These are phyloP conservation scores for Tipula vernalis DNA, from an alignment of 2,888 invertebrate species.

Conservation along the genomic window DNA sequence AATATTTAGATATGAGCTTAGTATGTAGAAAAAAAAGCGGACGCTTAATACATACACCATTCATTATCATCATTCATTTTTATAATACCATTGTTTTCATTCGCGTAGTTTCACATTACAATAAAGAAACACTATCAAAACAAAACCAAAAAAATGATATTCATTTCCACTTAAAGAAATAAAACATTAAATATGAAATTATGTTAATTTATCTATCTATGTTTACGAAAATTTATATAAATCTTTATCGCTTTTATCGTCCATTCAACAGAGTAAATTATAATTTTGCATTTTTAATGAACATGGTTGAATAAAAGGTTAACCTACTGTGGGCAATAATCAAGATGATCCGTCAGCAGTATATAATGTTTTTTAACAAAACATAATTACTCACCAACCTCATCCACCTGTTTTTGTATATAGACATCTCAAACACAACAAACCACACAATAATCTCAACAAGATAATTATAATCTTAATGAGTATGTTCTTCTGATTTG, in stretches of 20 bases:
- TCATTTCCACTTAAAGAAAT: not conserved
- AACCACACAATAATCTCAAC: not conserved
- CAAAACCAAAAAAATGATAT: not conserved
- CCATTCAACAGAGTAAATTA: not conserved
- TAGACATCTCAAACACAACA: not conserved
- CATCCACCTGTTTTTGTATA: not conserved
- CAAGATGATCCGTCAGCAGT: not conserved
- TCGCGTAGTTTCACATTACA: not conserved
- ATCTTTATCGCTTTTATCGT: not conserved
- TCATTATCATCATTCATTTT: not conserved
- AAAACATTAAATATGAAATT: not conserved
- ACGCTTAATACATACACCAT: not conserved
- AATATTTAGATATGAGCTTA: not conserved
- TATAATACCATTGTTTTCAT: not conserved
- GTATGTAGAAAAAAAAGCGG: not conserved
- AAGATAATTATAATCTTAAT: not conserved
- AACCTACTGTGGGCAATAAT: not conserved
- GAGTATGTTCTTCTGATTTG: not conserved
- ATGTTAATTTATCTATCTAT: not conserved
- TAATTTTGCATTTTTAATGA: not conserved
- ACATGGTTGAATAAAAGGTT: not conserved
- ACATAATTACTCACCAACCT: not conserved
- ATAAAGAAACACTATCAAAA: not conserved
- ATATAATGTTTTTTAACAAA: not conserved
- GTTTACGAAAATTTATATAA: not conserved